Percentiles rank a stretch among this genome's conserved stretches.
Evolutionary conservation across 2,113 vertebrate species (phyloP).

Genomic region (Struthio camelus): DNA sequence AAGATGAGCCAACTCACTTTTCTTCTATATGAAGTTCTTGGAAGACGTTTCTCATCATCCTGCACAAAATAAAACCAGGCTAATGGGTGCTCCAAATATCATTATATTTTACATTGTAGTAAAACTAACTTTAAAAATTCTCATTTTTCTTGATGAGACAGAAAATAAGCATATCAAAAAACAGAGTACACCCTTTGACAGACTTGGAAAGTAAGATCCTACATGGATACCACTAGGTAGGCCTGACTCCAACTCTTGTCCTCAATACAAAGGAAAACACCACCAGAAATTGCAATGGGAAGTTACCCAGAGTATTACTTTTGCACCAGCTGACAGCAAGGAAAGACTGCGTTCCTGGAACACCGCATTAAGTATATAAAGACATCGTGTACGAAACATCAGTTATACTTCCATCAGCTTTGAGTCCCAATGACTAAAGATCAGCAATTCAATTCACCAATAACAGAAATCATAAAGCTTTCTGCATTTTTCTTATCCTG

Average conservation of each 20-base stretch:
- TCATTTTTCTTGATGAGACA: background rate
- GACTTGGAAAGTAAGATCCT: background rate
- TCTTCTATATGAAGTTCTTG: constrained; percentile 86
- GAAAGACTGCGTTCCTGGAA: too few relatives aligned
- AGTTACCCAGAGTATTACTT: background rate
- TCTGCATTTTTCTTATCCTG: background rate
- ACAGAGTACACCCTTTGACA: background rate
- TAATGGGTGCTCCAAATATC: background rate
- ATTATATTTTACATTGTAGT: background rate
- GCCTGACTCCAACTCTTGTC: background rate
- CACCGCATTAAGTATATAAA: background rate
- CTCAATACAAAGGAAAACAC: background rate
- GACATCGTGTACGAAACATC: too few relatives aligned
- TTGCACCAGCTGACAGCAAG: background rate
- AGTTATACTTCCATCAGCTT: background rate
- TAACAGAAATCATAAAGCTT: background rate
- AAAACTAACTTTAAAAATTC: background rate
- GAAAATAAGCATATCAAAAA: background rate
- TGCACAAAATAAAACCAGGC: constrained; percentile 59
- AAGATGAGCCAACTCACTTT: constrained; percentile 70
- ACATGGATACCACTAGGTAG: background rate
- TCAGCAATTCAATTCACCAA: background rate
- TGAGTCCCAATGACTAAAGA: background rate
- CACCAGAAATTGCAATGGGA: background rate
- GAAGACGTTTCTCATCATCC: constrained; percentile 83